These are phyloP conservation scores for Chrysopa pallens DNA, from an alignment of 1,140 invertebrate genomes.

Conservation along the genomic window DNA sequence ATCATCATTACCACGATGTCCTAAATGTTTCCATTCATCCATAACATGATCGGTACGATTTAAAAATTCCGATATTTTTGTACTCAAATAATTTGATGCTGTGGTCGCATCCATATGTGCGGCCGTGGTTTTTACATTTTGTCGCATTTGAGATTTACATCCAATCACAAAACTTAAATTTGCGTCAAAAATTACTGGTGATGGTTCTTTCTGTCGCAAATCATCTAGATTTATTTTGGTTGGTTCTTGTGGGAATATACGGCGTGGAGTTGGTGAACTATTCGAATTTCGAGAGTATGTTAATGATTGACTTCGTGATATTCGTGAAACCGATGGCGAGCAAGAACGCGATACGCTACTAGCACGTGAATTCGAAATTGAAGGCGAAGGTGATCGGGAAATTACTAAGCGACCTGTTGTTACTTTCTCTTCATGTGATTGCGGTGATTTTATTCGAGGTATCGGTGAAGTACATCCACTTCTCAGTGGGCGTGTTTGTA, in stretches of 20 bases:
- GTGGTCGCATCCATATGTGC: slow-evolving; percentile 55
- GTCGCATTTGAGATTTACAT: slow-evolving; percentile 44
- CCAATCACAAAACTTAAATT: slow-evolving; percentile 62
- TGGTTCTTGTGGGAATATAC: slow-evolving; percentile 42
- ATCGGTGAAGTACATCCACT: slow-evolving; percentile 1
- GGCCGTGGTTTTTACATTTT: slow-evolving; percentile 45
- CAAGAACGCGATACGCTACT: slow-evolving; percentile 14
- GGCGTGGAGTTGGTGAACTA: slow-evolving; percentile 23
- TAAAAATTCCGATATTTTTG: slow-evolving; percentile 61
- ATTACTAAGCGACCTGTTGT: not conserved
- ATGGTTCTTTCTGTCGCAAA: slow-evolving; percentile 39
- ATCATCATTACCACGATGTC: slow-evolving; percentile 31
- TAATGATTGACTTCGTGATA: slow-evolving; percentile 10
- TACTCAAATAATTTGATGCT: slow-evolving; percentile 50
- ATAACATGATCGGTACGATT: slow-evolving; percentile 67
- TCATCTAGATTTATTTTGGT: slow-evolving; percentile 30
- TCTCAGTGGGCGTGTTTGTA: slow-evolving; percentile 11
- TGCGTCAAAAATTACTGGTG: slow-evolving; percentile 61
- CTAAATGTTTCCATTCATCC: slow-evolving; percentile 58
- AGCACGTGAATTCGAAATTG: slow-evolving; percentile 16
- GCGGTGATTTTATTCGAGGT: not conserved
- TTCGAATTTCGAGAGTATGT: not conserved
- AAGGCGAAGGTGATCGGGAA: slow-evolving; percentile 1
- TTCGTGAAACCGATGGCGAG: not conserved
- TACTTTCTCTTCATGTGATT: not conserved